phyloP scores from a whole-genome alignment of 2,113 vertebrate species.

The Catagonus wagneri region DNA sequence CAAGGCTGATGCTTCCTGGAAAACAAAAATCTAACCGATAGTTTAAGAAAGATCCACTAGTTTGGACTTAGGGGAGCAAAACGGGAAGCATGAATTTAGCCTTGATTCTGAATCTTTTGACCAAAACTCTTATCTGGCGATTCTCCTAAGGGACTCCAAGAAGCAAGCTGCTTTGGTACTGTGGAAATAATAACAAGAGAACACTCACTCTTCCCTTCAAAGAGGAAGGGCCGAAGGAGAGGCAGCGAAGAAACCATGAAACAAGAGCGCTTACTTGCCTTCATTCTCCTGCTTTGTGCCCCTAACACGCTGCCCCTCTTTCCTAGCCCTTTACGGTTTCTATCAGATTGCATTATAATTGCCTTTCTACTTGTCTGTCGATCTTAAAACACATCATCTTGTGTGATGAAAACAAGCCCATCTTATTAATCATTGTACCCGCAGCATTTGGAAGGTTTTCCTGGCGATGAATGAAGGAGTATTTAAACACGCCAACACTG shows the following conservation, averaged over 20 bases:
- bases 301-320: background rate
- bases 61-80: background rate
- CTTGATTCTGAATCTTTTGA: background rate
- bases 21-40: background rate
- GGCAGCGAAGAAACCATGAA: background rate
- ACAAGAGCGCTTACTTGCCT: background rate
- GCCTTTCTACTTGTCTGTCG: background rate
- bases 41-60: background rate
- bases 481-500: background rate
- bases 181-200: background rate
- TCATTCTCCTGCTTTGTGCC: accelerated
- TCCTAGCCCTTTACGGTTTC: background rate
- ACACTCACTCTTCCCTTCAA: background rate
- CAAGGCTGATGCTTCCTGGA: accelerated
- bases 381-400: background rate
- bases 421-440: background rate
- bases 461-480: background rate
- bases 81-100: background rate
- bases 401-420: background rate
- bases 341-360: background rate
- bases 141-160: background rate
- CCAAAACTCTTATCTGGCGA: background rate
- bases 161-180: background rate
- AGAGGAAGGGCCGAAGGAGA: background rate
- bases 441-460: background rate